Percentiles rank a stretch among this genome's conserved stretches.
phyloP scores from a whole-genome alignment of 2,888 invertebrate species.

The Lysandra coridon region DNA sequence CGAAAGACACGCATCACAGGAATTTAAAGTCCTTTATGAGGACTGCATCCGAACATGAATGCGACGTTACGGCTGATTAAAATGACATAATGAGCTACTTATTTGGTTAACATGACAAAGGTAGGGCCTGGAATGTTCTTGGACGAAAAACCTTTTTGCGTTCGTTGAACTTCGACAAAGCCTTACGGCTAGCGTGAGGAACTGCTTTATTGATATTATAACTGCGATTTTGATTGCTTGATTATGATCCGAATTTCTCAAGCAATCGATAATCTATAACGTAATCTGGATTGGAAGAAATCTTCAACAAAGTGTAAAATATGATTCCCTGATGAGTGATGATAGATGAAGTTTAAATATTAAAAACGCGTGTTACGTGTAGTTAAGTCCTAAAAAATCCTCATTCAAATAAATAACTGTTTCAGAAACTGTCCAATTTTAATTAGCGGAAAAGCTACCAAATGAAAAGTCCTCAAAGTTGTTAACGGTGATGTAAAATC shows the following conservation, averaged over 20 bases:
- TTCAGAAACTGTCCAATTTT: neutral
- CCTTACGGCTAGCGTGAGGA: neutral
- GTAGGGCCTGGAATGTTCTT: constrained; percentile 47
- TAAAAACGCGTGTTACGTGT: neutral
- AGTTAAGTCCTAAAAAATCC: neutral
- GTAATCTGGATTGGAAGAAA: neutral
- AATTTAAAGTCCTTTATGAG: constrained; percentile 12
- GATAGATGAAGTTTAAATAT: no score
- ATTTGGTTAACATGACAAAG: constrained; percentile 77
- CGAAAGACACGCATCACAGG: constrained; percentile 17
- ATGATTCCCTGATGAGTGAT: neutral
- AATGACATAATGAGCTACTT: constrained; percentile 72
- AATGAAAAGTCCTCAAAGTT: constrained; percentile 12
- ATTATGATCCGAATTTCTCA: neutral
- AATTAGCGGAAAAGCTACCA: constrained; percentile 2
- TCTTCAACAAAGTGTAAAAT: neutral
- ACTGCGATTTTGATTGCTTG: neutral
- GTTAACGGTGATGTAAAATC: neutral
- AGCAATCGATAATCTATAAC: neutral
- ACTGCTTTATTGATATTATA: constrained; percentile 3
- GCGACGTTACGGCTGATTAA: constrained; percentile 68
- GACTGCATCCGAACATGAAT: constrained; percentile 39
- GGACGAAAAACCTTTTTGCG: constrained; percentile 64
- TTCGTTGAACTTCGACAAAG: constrained; percentile 48
- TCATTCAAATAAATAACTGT: neutral